phyloP scores from a whole-genome alignment of 2,797 vertebrate species.

The Chelon auratus region DNA sequence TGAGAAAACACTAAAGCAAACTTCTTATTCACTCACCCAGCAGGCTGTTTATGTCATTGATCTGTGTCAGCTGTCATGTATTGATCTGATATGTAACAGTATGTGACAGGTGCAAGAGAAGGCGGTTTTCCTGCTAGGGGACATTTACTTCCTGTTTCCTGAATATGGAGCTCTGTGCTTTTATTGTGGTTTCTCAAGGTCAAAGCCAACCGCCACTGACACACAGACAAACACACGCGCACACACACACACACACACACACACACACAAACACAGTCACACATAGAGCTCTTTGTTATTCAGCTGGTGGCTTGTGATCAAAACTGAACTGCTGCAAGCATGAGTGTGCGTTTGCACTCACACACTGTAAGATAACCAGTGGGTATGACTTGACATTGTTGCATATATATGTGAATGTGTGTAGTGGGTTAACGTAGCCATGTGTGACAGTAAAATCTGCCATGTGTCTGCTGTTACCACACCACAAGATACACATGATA shows the following conservation, averaged over 20 bases:
- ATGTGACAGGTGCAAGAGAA: slow-evolving; percentile 1
- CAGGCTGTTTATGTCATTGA: background rate
- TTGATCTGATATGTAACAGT: slow-evolving; percentile 2
- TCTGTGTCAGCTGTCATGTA: background rate
- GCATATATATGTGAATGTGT: slow-evolving; percentile 8
- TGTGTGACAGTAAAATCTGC: slow-evolving; percentile 39
- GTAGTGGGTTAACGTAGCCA: slow-evolving; percentile 9
- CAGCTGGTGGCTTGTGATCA: slow-evolving; percentile 45
- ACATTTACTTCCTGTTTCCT: slow-evolving; percentile 13
- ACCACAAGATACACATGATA: slow-evolving; percentile 21
- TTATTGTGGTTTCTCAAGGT: slow-evolving; percentile 47
- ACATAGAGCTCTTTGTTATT: slow-evolving; percentile 47
- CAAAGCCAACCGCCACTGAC: background rate
- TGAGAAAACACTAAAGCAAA: too few species aligned
- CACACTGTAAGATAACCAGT: slow-evolving; percentile 31
- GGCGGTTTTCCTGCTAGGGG: background rate
- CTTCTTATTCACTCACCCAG: too few species aligned
- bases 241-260: too few species aligned
- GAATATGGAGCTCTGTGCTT: slow-evolving; percentile 16
- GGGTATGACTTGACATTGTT: slow-evolving; percentile 28
- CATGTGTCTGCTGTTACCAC: slow-evolving; percentile 1
- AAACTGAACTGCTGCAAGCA: slow-evolving; percentile 24
- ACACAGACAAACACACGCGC: slow-evolving; percentile 1
- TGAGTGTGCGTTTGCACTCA: slow-evolving; percentile 25
- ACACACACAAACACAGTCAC: too few species aligned